Conservation (phyloP, 2,888 invertebrate species). For the Allacma fusca region DNA sequence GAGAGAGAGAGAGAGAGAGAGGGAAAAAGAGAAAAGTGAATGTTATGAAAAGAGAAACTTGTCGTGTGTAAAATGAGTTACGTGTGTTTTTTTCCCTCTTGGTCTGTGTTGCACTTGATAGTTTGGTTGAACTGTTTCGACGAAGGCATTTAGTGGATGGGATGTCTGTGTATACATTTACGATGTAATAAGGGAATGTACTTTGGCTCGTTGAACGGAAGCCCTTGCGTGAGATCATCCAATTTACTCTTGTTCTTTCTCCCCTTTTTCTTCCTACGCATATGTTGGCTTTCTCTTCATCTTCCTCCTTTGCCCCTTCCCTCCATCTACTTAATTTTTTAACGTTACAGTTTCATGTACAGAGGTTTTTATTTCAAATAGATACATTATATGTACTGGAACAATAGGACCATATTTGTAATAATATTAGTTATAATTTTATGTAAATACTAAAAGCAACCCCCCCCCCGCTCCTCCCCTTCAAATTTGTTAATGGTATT, state of each 20-base stretch:
- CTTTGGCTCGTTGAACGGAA: neutral
- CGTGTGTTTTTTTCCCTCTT: neutral
- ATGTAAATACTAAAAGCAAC: too few relatives aligned
- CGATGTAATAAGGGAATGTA: conserved; percentile 8
- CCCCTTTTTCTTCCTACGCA: neutral
- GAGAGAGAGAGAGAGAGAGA: neutral
- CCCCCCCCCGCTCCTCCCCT: too few relatives aligned
- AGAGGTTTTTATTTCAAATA: too few relatives aligned
- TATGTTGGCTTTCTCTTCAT: neutral
- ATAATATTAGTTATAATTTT: too few relatives aligned
- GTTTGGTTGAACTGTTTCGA: neutral
- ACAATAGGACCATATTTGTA: too few relatives aligned
- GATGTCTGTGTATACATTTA: conserved; percentile 8
- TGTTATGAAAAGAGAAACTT: neutral
- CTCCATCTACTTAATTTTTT: too few relatives aligned
- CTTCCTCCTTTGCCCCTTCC: neutral
- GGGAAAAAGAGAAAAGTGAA: neutral
- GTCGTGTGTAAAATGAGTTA: conserved; percentile 16
- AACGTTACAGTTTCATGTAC: too few relatives aligned
- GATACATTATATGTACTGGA: too few relatives aligned
- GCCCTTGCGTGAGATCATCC: conserved; percentile 7
- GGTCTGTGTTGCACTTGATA: neutral
- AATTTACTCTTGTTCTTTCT: neutral
- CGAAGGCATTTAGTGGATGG: conserved; percentile 13
- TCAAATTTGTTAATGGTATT: too few relatives aligned